Evolutionary conservation across 2,888 invertebrate genomes (phyloP).

Genomic region (Barypeithes pellucidus): DNA sequence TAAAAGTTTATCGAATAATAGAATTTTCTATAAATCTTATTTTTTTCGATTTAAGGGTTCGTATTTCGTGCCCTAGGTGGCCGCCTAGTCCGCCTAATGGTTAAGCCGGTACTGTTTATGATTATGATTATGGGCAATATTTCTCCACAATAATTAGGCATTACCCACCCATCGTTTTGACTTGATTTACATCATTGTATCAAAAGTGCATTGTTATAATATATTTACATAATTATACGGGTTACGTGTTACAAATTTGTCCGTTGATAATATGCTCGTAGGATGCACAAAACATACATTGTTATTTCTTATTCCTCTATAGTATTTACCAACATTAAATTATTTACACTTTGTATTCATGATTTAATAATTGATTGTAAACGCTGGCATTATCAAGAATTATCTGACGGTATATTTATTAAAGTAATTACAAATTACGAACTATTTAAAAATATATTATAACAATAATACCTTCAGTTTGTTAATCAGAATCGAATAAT

Average conservation of each 20-base stretch:
- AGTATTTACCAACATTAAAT: slow-evolving; percentile 2
- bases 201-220: slow-evolving; percentile 52
- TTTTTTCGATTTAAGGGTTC: too few relatives aligned
- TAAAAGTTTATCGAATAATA: too few relatives aligned
- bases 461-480: too few relatives aligned
- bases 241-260: slow-evolving; percentile 54
- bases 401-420: background rate
- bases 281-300: slow-evolving; percentile 43
- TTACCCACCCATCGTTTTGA: slow-evolving; percentile 42
- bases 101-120: background rate
- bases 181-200: slow-evolving; percentile 47
- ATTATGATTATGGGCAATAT: slow-evolving; percentile 24
- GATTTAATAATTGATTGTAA: slow-evolving; percentile 2
- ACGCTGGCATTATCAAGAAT: background rate
- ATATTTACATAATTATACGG: slow-evolving; percentile 54
- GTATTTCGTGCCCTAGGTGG: too few relatives aligned
- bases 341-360: slow-evolving; percentile 19
- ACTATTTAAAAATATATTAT: too few relatives aligned
- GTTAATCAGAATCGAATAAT: too few relatives aligned
- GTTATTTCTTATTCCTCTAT: slow-evolving; percentile 19
- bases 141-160: slow-evolving; percentile 44
- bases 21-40: too few relatives aligned
- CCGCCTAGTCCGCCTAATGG: too few relatives aligned
- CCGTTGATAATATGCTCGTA: slow-evolving; percentile 45
- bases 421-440: too few relatives aligned